Evolutionary conservation across 2,797 vertebrate species (phyloP).

Genomic region (Cossypha dichroa): DNA sequence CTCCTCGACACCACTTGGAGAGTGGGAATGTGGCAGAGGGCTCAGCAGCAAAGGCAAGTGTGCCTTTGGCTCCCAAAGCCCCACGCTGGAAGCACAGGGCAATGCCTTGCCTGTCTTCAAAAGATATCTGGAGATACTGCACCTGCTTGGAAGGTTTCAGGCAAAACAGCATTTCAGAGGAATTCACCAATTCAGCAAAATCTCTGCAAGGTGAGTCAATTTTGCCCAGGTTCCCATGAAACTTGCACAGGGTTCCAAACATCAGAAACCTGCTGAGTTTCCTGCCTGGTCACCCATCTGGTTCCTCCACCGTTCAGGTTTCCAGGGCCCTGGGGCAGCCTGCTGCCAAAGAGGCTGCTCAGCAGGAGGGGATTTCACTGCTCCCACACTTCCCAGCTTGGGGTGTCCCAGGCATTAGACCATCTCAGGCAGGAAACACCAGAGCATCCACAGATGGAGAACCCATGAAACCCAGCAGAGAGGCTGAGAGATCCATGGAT

Average conservation of each 20-base stretch:
- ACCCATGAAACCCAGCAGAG: background rate
- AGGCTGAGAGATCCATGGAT: background rate
- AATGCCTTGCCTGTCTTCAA: background rate
- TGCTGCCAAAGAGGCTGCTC: background rate
- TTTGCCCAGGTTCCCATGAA: conserved; percentile 65
- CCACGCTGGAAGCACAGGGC: background rate
- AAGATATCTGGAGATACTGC: conserved; percentile 57
- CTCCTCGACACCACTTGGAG: background rate
- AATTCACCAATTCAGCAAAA: conserved; percentile 69
- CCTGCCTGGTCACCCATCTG: conserved; percentile 62
- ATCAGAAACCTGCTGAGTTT: conserved; percentile 64
- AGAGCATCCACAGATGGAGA: background rate
- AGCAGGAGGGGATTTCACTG: conserved; percentile 11
- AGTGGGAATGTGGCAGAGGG: background rate
- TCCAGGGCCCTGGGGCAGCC: conserved; percentile 45
- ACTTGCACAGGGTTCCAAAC: conserved; percentile 29
- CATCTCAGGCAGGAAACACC: background rate
- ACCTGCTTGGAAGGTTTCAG: conserved; percentile 59
- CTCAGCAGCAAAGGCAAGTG: background rate
- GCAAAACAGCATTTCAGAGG: conserved; percentile 60
- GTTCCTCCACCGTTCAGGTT: conserved; percentile 38
- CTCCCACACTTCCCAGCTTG: background rate
- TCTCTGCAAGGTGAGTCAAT: conserved; percentile 62
- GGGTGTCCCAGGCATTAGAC: background rate
- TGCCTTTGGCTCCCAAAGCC: background rate